Percentiles rank a stretch among this genome's conserved stretches.
Evolutionary conservation across 1,140 invertebrate genomes (phyloP).

Genomic region (Hermatobates lingyangjiaoensis): DNA sequence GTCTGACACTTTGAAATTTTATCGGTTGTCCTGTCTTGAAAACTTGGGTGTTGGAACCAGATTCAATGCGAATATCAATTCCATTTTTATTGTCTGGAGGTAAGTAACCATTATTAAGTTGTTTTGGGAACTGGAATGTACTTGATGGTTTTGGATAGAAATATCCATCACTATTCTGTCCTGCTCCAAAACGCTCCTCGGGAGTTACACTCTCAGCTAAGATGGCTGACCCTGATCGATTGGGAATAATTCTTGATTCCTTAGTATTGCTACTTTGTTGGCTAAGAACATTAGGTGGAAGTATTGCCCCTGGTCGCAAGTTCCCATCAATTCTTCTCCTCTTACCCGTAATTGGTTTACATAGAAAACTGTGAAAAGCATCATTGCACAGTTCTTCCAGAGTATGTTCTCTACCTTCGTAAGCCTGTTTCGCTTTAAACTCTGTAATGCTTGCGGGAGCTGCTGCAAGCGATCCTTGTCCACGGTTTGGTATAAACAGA

Average conservation of each 20-base stretch:
- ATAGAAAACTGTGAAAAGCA: conserved; percentile 14
- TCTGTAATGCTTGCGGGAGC: background rate
- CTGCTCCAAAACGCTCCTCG: background rate
- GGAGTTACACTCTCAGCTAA: background rate
- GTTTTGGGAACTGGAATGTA: background rate
- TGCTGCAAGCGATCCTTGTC: background rate
- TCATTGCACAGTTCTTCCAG: conserved; percentile 13
- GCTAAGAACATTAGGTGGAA: conserved; percentile 8
- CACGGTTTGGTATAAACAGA: background rate
- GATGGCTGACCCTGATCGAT: background rate
- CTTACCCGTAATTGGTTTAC: conserved; percentile 9
- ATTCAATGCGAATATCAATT: too few relatives aligned
- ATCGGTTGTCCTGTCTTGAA: too few relatives aligned
- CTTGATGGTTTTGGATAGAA: conserved; percentile 8
- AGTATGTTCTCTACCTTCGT: conserved; percentile 4
- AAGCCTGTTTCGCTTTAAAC: background rate
- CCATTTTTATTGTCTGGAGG: background rate
- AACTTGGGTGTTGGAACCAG: too few relatives aligned
- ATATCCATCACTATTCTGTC: background rate
- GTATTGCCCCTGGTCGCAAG: conserved; percentile 8
- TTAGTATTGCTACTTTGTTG: background rate
- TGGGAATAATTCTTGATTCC: background rate
- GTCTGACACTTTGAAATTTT: too few relatives aligned
- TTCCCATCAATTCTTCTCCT: conserved; percentile 11
- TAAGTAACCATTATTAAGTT: background rate